A percentile compares a stretch with the other conserved stretches of the same genome.
Conservation (phyloP, 1,140 invertebrate species). For the Subanguina moxae region DNA sequence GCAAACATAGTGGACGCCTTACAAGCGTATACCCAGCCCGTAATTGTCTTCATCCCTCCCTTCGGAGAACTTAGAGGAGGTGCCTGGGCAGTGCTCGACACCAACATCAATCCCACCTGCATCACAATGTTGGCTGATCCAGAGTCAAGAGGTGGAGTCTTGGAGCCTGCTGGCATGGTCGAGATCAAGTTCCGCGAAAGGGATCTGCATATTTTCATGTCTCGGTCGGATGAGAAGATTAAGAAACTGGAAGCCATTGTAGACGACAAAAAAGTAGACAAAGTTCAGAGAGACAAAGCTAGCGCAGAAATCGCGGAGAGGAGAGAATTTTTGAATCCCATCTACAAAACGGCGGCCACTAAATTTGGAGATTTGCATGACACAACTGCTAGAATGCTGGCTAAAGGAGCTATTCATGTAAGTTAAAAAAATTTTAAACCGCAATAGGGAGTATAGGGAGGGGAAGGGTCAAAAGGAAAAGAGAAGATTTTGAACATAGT, state of each 20-base stretch:
- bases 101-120: slow-evolving; percentile 83
- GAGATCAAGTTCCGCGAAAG: slow-evolving; percentile 93
- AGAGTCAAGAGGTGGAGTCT: slow-evolving; percentile 81
- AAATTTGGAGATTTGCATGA: slow-evolving; percentile 96
- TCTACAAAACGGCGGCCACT: slow-evolving; percentile 84
- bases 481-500: too few species aligned
- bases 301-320: slow-evolving; percentile 64
- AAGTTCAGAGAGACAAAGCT: slow-evolving; percentile 32
- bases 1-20: slow-evolving; percentile 95
- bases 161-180: slow-evolving; percentile 92
- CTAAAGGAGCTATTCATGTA: slow-evolving; percentile 71
- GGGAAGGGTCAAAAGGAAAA: too few species aligned
- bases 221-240: slow-evolving; percentile 61
- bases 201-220: slow-evolving; percentile 68
- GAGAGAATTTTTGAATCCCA: slow-evolving; percentile 74
- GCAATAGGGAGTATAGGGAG: too few species aligned
- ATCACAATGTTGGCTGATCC: slow-evolving; percentile 99
- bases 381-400: slow-evolving; percentile 90
- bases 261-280: not conserved
- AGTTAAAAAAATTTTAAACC: too few species aligned
- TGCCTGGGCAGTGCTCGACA: slow-evolving; percentile 96
- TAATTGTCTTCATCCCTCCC: slow-evolving; percentile 93
- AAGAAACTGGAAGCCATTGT: slow-evolving; percentile 47
- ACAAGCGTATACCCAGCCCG: slow-evolving; percentile 79
- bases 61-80: slow-evolving; percentile 90